Conservation (phyloP, 2,797 vertebrate species). For the Saxicola maurus region DNA sequence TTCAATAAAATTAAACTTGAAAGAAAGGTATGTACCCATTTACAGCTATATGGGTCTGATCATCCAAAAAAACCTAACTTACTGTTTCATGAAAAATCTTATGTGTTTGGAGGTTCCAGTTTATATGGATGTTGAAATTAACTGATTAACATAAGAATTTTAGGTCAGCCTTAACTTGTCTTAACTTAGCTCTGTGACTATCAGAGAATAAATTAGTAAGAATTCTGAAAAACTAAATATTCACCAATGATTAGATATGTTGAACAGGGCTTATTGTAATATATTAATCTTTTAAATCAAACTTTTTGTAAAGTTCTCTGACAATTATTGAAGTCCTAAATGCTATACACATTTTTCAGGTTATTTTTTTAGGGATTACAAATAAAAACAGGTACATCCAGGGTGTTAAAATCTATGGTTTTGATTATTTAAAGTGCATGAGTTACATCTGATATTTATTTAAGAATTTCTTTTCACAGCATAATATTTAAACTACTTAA, state of each 20-base stretch:
- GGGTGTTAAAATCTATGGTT: neutral
- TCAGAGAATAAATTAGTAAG: neutral
- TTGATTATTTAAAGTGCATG: neutral
- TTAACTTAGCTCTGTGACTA: neutral
- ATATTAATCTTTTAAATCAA: neutral
- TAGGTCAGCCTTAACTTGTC: neutral
- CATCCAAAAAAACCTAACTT: neutral
- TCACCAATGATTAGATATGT: neutral
- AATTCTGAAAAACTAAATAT: neutral
- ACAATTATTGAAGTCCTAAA: neutral
- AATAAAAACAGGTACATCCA: neutral
- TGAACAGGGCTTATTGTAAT: neutral
- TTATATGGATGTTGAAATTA: neutral
- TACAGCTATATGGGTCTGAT: neutral
- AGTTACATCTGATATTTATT: neutral
- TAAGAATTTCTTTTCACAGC: neutral
- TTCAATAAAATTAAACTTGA: neutral
- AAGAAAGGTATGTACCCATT: neutral
- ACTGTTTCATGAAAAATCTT: neutral
- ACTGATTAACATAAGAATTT: neutral
- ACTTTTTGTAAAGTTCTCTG: neutral
- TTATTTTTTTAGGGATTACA: neutral
- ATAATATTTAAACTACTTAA: constrained; percentile 36
- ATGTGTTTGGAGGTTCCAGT: neutral
- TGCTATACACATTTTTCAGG: neutral